phyloP scores from a whole-genome alignment of 2,797 vertebrate genomes.

The Aldrovandia affinis region DNA sequence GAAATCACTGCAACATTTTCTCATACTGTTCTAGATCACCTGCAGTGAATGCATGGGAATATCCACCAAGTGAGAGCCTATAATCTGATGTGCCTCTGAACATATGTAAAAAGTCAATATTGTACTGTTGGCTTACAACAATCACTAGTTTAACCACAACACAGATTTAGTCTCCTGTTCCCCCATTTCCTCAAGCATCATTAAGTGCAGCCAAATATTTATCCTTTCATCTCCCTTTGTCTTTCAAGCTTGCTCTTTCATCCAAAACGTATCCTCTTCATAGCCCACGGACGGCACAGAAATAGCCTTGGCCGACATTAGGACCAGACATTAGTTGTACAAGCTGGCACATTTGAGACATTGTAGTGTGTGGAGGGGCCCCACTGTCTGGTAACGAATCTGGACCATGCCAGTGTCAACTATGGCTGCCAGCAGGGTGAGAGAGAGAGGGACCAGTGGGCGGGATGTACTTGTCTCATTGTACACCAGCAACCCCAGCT shows the following conservation, averaged over 20 bases:
- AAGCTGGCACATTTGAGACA: background rate
- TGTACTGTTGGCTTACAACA: background rate
- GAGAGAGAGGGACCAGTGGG: too few relatives aligned
- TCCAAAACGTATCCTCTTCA: background rate
- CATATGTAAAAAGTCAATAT: background rate
- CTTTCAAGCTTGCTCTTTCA: conserved; percentile 6
- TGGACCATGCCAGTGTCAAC: background rate
- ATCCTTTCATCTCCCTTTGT: conserved; percentile 8
- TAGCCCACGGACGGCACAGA: background rate
- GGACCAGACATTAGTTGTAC: background rate
- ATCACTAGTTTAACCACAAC: background rate
- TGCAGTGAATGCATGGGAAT: background rate
- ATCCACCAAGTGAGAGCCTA: background rate
- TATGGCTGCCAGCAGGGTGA: background rate
- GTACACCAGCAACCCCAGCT: too few relatives aligned
- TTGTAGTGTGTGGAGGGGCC: too few relatives aligned
- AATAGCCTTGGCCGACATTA: background rate
- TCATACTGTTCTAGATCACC: too few relatives aligned
- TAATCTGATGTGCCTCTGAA: background rate
- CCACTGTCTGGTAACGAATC: too few relatives aligned
- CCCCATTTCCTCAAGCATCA: background rate
- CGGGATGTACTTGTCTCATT: too few relatives aligned
- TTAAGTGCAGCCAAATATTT: background rate
- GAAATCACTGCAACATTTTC: too few relatives aligned
- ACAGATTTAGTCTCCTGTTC: background rate